phyloP scores from a whole-genome alignment of 2,888 invertebrate species.

The Hyppa rectilinea region DNA sequence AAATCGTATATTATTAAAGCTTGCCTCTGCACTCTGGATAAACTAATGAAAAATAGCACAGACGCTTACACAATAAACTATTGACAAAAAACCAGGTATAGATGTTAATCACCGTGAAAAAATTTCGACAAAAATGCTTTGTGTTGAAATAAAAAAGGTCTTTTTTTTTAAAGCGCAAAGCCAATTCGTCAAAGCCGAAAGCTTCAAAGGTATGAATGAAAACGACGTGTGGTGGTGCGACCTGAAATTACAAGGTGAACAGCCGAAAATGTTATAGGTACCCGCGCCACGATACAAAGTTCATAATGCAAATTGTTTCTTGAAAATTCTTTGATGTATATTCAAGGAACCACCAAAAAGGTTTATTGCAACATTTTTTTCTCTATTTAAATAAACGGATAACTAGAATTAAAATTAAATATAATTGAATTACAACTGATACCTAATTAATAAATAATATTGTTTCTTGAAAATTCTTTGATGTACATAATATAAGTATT shows the following conservation, averaged over 20 bases:
- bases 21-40: conserved; percentile 1
- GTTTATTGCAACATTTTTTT: no score
- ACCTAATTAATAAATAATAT: background rate
- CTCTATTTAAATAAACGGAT: no score
- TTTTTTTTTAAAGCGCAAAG: conserved; percentile 50
- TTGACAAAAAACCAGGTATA: conserved; percentile 54
- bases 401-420: no score
- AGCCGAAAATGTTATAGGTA: background rate
- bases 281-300: conserved; percentile 1
- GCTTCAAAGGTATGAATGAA: conserved; percentile 45
- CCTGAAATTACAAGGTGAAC: conserved; percentile 5
- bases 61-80: conserved; percentile 48
- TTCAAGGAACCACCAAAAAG: background rate
- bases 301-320: background rate
- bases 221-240: conserved; percentile 10
- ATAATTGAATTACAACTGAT: no score
- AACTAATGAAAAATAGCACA: conserved; percentile 43
- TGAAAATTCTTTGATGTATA: background rate
- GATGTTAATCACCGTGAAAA: conserved; percentile 65
- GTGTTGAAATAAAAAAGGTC: conserved; percentile 46
- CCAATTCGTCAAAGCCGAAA: conserved; percentile 62
- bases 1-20: conserved; percentile 8
- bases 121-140: conserved; percentile 61
- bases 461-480: no score
- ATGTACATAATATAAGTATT: no score